phyloP scores from a whole-genome alignment of 2,888 invertebrate species.

The Nowickia ferox region DNA sequence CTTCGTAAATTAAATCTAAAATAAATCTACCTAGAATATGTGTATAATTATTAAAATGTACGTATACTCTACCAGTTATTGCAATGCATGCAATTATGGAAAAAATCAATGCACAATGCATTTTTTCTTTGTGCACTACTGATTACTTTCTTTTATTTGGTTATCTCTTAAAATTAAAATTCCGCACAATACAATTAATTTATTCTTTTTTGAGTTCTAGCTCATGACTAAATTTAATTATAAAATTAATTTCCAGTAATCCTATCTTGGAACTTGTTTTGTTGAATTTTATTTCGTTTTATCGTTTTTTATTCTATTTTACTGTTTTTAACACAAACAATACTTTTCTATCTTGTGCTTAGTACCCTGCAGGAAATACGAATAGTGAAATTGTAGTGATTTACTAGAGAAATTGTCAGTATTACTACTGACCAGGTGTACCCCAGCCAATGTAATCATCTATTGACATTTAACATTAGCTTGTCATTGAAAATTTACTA shows the following conservation, averaged over 20 bases:
- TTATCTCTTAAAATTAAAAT: not conserved
- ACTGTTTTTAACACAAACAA: not conserved
- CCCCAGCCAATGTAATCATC: too few species aligned
- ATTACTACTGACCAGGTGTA: too few species aligned
- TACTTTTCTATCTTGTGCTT: not conserved
- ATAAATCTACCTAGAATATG: too few species aligned
- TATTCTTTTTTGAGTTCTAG: slow-evolving; percentile 21
- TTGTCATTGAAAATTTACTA: too few species aligned
- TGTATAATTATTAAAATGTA: too few species aligned
- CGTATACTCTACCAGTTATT: slow-evolving; percentile 61
- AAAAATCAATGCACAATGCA: slow-evolving; percentile 69
- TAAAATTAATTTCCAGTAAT: slow-evolving; percentile 49
- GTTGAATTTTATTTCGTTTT: not conserved
- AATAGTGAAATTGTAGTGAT: too few species aligned
- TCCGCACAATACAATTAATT: not conserved
- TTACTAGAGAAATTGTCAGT: too few species aligned
- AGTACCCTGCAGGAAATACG: too few species aligned
- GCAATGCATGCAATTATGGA: slow-evolving; percentile 65
- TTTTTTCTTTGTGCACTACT: slow-evolving; percentile 25
- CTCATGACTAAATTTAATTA: slow-evolving; percentile 52
- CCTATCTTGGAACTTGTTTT: slow-evolving; percentile 12
- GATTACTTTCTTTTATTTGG: not conserved
- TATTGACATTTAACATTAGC: too few species aligned
- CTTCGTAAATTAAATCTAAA: not conserved
- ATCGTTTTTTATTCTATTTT: slow-evolving; percentile 1